These are phyloP conservation scores for Gallinago paraguaiae DNA, from an alignment of 2,113 vertebrate species.

Conservation along the genomic window DNA sequence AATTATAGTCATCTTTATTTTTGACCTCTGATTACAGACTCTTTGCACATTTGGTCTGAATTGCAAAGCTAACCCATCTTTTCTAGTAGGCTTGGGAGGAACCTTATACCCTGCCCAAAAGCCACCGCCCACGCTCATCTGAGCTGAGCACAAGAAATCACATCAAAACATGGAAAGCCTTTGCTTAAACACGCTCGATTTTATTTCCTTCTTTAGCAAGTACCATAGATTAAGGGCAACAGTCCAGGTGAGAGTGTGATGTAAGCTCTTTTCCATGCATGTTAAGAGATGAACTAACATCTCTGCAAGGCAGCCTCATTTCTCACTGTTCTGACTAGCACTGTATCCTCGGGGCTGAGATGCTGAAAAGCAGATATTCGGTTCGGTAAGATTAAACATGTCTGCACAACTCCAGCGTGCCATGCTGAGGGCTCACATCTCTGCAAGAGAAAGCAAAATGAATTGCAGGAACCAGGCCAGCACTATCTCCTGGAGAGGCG, in stretches of 20 bases:
- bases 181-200: slow-evolving; percentile 34
- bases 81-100: slow-evolving; percentile 21
- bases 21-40: slow-evolving; percentile 53
- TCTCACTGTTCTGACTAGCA: slow-evolving; percentile 37
- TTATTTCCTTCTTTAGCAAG: slow-evolving; percentile 50
- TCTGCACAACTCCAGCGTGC: not conserved
- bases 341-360: not conserved
- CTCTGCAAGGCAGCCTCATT: not conserved
- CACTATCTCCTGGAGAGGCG: not conserved
- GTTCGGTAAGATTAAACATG: not conserved
- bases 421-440: slow-evolving; percentile 24
- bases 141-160: not conserved
- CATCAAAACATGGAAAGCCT: slow-evolving; percentile 53
- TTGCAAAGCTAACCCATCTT: slow-evolving; percentile 22
- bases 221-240: slow-evolving; percentile 16
- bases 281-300: slow-evolving; percentile 24
- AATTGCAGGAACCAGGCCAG: not conserved
- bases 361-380: slow-evolving; percentile 3
- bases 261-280: slow-evolving; percentile 24
- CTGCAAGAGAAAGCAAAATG: not conserved
- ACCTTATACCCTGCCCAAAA: slow-evolving; percentile 3
- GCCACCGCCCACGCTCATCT: not conserved
- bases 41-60: slow-evolving; percentile 6
- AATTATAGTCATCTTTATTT: slow-evolving; percentile 66
- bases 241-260: slow-evolving; percentile 56